Conservation (phyloP, 2,888 invertebrate genomes). For the Drosophila vallismaia region DNA sequence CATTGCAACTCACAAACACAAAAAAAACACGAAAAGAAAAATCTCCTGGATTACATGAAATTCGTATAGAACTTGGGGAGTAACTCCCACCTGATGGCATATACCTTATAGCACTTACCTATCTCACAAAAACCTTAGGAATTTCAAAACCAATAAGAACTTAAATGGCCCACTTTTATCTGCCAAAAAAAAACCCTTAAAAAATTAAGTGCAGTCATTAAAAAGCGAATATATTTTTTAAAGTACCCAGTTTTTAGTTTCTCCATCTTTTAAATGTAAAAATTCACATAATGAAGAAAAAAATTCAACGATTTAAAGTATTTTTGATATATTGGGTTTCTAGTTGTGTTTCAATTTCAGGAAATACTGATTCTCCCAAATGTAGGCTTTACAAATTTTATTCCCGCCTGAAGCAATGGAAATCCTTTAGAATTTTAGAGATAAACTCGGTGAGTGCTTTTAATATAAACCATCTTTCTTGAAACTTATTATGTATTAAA, state of each 20-base stretch:
- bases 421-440: not conserved
- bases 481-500: conserved; percentile 7
- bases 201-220: not conserved
- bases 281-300: too few species aligned
- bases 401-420: too few species aligned
- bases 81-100: conserved; percentile 11
- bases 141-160: not conserved
- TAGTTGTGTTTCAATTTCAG: not conserved
- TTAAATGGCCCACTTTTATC: not conserved
- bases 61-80: conserved; percentile 56
- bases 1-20: conserved; percentile 9
- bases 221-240: not conserved
- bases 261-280: too few species aligned
- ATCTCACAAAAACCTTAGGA: not conserved
- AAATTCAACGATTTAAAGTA: too few species aligned
- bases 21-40: conserved; percentile 38
- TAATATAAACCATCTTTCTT: conserved; percentile 1
- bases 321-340: too few species aligned
- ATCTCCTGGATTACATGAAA: conserved; percentile 71
- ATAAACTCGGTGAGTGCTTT: conserved; percentile 13
- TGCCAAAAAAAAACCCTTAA: not conserved
- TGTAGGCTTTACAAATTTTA: not conserved
- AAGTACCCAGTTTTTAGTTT: not conserved
- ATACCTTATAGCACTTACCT: not conserved
- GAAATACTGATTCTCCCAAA: not conserved